phyloP scores from a whole-genome alignment of 2,888 invertebrate genomes.

The Cataglyphis rosenhaueri region DNA sequence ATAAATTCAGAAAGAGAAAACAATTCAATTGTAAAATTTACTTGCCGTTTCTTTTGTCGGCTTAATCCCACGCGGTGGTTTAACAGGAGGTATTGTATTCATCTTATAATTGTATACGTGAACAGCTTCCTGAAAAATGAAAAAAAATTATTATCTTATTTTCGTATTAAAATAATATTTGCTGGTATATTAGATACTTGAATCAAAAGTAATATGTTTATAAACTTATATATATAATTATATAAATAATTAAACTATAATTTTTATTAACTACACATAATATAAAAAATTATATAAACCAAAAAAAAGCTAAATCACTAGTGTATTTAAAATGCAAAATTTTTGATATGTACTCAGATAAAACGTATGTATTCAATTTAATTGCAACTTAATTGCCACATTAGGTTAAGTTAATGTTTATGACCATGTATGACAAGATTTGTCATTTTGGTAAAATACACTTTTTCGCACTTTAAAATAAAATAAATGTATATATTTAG shows the following conservation, averaged over 20 bases:
- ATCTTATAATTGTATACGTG: constrained; percentile 81
- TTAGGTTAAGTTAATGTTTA: constrained; percentile 8
- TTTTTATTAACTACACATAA: not conserved
- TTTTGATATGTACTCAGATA: not conserved
- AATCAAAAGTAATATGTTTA: not conserved
- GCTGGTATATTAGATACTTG: not conserved
- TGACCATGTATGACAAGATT: not conserved
- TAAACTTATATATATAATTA: not conserved
- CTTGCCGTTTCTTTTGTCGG: constrained; percentile 94
- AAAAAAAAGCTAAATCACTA: not conserved
- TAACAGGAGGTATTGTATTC: constrained; percentile 91
- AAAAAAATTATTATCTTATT: not conserved
- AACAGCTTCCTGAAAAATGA: not conserved
- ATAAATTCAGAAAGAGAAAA: not conserved
- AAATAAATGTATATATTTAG: not conserved
- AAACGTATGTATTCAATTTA: not conserved
- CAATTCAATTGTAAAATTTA: not conserved
- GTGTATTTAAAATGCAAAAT: not conserved
- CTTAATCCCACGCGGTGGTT: constrained; percentile 95
- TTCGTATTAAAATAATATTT: not conserved
- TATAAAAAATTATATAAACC: not conserved
- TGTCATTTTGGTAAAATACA: not conserved
- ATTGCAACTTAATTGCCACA: not conserved
- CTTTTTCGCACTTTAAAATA: not conserved
- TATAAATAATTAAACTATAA: not conserved